Evolutionary conservation across 2,888 invertebrate genomes (phyloP).

Genomic region (Sylvicola fuscatus): DNA sequence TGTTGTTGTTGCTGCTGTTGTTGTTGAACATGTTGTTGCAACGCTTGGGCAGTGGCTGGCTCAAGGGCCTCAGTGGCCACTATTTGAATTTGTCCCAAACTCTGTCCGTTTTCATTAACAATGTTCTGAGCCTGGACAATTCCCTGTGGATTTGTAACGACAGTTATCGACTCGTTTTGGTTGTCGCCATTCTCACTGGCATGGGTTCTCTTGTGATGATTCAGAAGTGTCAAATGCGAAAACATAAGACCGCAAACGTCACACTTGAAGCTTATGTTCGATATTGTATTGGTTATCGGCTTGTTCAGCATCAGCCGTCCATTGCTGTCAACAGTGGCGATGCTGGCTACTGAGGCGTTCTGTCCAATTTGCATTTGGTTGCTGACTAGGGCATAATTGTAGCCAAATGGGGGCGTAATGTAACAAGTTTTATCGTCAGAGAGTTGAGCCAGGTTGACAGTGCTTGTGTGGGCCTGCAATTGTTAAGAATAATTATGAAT

Average conservation of each 20-base stretch:
- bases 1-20: constrained; percentile 3
- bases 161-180: constrained; percentile 28
- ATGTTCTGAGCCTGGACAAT: constrained; percentile 15
- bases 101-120: constrained; percentile 23
- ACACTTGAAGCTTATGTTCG: constrained; percentile 72
- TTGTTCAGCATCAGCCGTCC: constrained; percentile 26
- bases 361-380: constrained; percentile 70
- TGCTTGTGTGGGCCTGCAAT: constrained; percentile 29
- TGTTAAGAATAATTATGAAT: neutral
- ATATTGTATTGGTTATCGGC: constrained; percentile 38
- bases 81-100: constrained; percentile 33
- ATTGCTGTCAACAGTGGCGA: constrained; percentile 24
- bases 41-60: constrained; percentile 11
- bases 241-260: constrained; percentile 75
- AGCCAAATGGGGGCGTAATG: constrained; percentile 53
- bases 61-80: constrained; percentile 30
- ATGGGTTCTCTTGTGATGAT: constrained; percentile 70
- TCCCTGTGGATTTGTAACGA: constrained; percentile 25
- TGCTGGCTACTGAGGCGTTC: constrained; percentile 28
- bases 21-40: constrained; percentile 4
- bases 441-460: constrained; percentile 49
- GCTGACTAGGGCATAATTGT: constrained; percentile 58
- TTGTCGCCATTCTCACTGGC: constrained; percentile 28
- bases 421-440: constrained; percentile 45
- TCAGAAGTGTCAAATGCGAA: constrained; percentile 59